These are phyloP conservation scores for Ceratina calcarata DNA, from an alignment of 1,140 invertebrate genomes.

Conservation along the genomic window DNA sequence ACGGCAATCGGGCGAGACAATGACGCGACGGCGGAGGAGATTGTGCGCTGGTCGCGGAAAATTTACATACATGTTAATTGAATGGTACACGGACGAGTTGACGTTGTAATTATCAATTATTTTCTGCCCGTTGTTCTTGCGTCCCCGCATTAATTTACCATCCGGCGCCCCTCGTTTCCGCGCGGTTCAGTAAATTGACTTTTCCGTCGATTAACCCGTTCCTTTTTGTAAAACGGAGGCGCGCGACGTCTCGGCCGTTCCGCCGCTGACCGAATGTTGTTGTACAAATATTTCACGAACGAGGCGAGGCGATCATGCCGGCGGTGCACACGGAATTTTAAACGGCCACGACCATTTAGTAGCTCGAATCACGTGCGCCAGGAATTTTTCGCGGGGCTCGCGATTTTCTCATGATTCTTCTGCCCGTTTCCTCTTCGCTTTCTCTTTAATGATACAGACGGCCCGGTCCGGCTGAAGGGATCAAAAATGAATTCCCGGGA, in stretches of 20 bases:
- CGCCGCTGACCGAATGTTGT: background rate
- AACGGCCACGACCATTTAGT: constrained; percentile 36
- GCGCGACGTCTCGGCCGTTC: background rate
- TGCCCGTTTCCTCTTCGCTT: background rate
- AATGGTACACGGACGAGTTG: background rate
- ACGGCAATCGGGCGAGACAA: background rate
- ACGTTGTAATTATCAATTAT: constrained; percentile 40
- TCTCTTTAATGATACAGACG: background rate
- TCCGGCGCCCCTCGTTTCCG: background rate
- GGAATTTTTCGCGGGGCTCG: constrained; percentile 44
- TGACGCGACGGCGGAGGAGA: background rate
- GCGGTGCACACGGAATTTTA: constrained; percentile 26
- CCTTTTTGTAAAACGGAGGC: background rate
- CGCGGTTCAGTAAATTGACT: background rate
- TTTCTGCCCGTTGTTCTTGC: constrained; percentile 24
- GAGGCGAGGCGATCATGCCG: constrained; percentile 12
- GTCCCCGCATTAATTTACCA: constrained; percentile 22
- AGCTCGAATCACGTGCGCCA: constrained; percentile 40
- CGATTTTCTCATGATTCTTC: constrained; percentile 36
- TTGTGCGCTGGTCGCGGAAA: background rate
- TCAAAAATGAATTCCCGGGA: constrained; percentile 26
- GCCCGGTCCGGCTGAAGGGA: background rate
- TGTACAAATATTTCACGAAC: constrained; percentile 48
- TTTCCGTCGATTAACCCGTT: background rate
- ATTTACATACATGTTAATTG: constrained; percentile 28